Evolutionary conservation across 2,888 invertebrate species (phyloP), one percentile per base, ranked within the genome.

Genomic region (Trypoxylon attenuatum): DNA sequence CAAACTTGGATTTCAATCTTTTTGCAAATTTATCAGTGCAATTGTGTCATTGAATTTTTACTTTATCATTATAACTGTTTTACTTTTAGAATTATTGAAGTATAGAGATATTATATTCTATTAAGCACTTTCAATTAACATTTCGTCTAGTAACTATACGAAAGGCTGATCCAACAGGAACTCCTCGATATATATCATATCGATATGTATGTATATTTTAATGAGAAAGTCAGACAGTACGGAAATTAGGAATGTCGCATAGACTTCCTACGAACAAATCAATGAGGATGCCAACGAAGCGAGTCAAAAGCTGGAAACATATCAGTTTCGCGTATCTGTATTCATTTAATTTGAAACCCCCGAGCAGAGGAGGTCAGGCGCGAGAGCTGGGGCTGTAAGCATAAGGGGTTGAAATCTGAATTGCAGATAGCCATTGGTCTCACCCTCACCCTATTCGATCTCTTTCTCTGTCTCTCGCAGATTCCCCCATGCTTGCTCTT

Each of bases 331-430:
- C 70, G 62, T 77, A 76, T 77, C 75, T 73, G 73, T 76, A 78
- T 72, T 80, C 73, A 70, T 78, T 80, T 76, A 76, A 79, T 78
- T 78, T 51, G 65, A 67, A 76, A 73, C 73, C 73, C 72, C n/a
- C n/a, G n/a, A n/a, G n/a, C n/a, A n/a, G n/a, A n/a, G n/a, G n/a
- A n/a, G n/a, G n/a, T n/a, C 59, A 45, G 29, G 21, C 29, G 61
- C 61, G 47, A 71, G 55, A 75, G 75, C 70, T 74, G 69, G 71
- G 70, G 73, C 61, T 68, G 73, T 71, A 76, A 78, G 79, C 82
- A 80, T 80, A 79, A 82, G 80, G 74, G 80, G 78, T 73, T 76
- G 74, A 73, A 80, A 84, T 84, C 56, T 81, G 79, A 82, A 84
- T 84, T 83, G 83, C 79, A 83, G 77, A 84, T 83, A 61, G 57